Evolutionary conservation across 2,888 invertebrate genomes (phyloP), one percentile per base, ranked within the genome.

Genomic region (Tanytarsus gracilentus): DNA sequence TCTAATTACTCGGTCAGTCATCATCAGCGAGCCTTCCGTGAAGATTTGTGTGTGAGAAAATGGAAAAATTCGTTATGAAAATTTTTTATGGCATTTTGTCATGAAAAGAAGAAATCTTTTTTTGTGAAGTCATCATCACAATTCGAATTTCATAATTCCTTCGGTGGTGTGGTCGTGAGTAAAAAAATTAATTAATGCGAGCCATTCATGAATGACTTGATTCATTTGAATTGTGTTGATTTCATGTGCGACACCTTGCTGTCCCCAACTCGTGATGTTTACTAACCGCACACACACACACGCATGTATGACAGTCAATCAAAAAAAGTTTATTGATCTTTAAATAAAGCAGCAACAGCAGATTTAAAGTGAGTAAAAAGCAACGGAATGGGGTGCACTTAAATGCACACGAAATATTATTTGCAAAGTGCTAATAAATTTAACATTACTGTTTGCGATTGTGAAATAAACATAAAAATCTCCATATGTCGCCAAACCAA

Each of bases 1-100:
- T 16, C 51, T 30, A 30, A 51, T 51, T 51, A 9, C 30, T 29
- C 53, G 25, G n/a, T 53, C 53, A 53, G 53, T 53, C 53, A 53
- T n/a, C n/a, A n/a, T 33, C 27, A 33, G 23, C 23, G 53, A 51
- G 30, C 51, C 16, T 53, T 53, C 21, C 23, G 11, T 11, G 36
- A 25, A 30, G 23, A 44, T 44, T 44, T 44, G 23, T 23, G 44
- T 44, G 21, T 23, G 21, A 33, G 23, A 44, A 16, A 44, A 23
- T 44, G 44, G 27, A 25, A 26, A 27, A 27, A 49, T 25, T 25
- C 27, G 30, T 30, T 30, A n/a, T 14, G 39, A n/a, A n/a, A 39
- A 14, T 6, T 14, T 27, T 55, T 55, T 40, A 39, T 55, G 55
- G 55, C 40, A 40, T 25, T 49, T 25, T 49, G 16, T 49, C 49